A percentile compares a stretch with the other conserved stretches of the same genome.
Evolutionary conservation across 2,888 invertebrate genomes (phyloP).

Genomic region (Eucriotettix oculatus): DNA sequence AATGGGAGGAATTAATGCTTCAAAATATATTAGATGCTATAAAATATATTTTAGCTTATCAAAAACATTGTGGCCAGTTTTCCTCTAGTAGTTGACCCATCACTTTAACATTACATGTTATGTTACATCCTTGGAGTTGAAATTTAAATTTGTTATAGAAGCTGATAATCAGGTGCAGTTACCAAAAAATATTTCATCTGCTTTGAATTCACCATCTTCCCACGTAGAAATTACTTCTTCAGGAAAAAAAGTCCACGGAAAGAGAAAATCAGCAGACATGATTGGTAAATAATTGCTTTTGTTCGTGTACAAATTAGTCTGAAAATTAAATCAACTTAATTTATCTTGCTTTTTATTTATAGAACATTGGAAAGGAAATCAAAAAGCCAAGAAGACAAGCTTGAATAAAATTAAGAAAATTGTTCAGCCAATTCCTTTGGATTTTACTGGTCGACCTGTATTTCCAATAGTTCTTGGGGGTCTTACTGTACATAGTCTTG

Average conservation of each 20-base stretch:
- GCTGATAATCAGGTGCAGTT: constrained; percentile 6
- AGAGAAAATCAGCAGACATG: constrained; percentile 2
- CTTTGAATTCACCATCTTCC: constrained; percentile 2
- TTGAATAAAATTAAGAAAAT: constrained; percentile 8
- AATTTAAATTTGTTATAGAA: constrained; percentile 2
- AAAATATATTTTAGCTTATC: no score
- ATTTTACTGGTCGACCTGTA: constrained; percentile 46
- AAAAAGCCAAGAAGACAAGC: neutral
- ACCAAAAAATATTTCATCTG: neutral
- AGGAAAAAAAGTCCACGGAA: constrained; percentile 1
- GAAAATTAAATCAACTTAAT: neutral
- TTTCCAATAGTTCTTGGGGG: constrained; percentile 57
- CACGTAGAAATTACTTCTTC: neutral
- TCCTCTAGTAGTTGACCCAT: no score
- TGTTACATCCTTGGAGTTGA: no score
- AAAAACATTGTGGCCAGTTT: no score
- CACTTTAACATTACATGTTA: no score
- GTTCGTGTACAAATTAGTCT: neutral
- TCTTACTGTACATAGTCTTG: constrained; percentile 53
- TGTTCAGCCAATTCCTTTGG: constrained; percentile 38
- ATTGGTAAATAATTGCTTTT: neutral
- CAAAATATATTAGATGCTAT: no score
- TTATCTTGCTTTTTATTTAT: neutral
- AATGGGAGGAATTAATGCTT: no score
- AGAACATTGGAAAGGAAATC: neutral